A percentile compares a stretch with the other conserved stretches of the same genome.
phyloP scores from a whole-genome alignment of 2,113 vertebrate genomes.

The Gnathonemus longibarbis region DNA sequence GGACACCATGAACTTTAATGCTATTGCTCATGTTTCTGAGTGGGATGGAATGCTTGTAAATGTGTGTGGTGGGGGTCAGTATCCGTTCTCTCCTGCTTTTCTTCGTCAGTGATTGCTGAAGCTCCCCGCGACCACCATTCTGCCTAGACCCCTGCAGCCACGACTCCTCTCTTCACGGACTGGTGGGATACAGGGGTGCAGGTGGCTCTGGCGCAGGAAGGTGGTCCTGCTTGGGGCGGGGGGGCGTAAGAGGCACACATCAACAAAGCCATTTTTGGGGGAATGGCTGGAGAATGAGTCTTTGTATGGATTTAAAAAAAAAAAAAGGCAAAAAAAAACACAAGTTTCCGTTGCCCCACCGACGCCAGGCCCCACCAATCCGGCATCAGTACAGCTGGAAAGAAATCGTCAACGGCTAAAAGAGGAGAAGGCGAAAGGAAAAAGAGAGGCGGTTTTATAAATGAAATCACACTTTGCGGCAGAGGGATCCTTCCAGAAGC shows the following conservation, averaged over 20 bases:
- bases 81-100: background rate
- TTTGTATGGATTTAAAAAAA: constrained; percentile 45
- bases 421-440: constrained; percentile 29
- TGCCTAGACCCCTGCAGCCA: constrained; percentile 9
- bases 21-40: background rate
- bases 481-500: constrained; percentile 32
- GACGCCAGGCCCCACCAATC: constrained; percentile 30
- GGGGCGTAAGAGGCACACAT: background rate
- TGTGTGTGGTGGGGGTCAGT: background rate
- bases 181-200: constrained; percentile 28
- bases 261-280: constrained; percentile 52
- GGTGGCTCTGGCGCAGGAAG: constrained; percentile 18
- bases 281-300: constrained; percentile 51
- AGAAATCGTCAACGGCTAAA: constrained; percentile 9
- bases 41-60: background rate
- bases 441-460: constrained; percentile 36
- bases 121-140: constrained; percentile 35
- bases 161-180: background rate
- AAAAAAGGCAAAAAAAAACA: constrained; percentile 6
- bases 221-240: constrained; percentile 25
- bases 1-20: background rate
- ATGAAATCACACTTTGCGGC: constrained; percentile 37
- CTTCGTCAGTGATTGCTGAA: background rate
- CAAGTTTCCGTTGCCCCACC: constrained; percentile 27
- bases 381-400: constrained; percentile 22